A percentile compares a stretch with the other conserved stretches of the same genome.
Evolutionary conservation across 2,797 vertebrate species (phyloP).

Genomic region (Avahi laniger): DNA sequence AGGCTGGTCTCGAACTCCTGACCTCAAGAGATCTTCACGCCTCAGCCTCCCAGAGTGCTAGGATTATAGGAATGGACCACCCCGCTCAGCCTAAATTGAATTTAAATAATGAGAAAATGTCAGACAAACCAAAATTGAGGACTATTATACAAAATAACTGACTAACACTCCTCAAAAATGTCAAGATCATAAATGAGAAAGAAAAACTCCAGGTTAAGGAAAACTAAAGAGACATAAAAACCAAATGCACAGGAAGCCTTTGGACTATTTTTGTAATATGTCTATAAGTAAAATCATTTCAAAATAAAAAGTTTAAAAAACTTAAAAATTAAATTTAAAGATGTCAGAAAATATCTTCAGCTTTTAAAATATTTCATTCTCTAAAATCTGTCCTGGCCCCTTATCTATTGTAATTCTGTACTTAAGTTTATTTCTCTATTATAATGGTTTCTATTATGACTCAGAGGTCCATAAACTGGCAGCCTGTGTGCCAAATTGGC

Average conservation of each 20-base stretch:
- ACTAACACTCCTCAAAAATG: neutral
- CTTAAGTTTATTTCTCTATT: neutral
- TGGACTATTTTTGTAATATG: neutral
- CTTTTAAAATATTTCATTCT: conserved; percentile 25
- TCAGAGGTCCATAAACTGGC: neutral
- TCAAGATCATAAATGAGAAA: neutral
- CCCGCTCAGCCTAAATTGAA: neutral
- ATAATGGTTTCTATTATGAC: neutral
- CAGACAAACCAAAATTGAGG: neutral
- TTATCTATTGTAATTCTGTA: neutral
- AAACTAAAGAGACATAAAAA: neutral
- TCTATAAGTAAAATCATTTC: conserved; percentile 26
- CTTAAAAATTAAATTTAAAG: neutral
- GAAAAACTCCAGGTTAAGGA: neutral
- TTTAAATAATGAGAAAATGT: conserved; percentile 10
- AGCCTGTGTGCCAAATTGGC: neutral
- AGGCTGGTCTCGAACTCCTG: no score
- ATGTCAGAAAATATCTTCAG: neutral
- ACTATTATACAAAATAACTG: neutral
- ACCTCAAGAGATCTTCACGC: no score
- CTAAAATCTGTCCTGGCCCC: neutral
- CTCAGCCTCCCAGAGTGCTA: no score
- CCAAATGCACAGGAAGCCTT: neutral
- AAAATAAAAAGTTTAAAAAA: neutral
- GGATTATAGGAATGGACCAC: no score